Percentiles rank a stretch among this genome's conserved stretches.
These are phyloP conservation scores for Phalera bucephala DNA, from an alignment of 2,888 invertebrate species.

Conservation along the genomic window DNA sequence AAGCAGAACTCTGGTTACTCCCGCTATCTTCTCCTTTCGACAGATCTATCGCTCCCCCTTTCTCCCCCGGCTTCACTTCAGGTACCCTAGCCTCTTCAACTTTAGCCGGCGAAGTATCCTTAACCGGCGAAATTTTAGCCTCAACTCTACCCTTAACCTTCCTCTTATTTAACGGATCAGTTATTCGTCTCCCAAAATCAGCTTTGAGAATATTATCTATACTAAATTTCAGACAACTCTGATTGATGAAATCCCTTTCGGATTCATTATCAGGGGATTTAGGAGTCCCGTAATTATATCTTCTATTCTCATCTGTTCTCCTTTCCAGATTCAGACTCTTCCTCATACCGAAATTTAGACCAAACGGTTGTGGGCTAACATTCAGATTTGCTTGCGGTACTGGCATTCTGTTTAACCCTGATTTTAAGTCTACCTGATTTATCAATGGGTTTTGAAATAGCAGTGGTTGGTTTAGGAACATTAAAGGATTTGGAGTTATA, in stretches of 20 bases:
- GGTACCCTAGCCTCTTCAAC: slow-evolving; percentile 66
- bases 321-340: slow-evolving; percentile 51
- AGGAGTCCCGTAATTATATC: slow-evolving; percentile 48
- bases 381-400: slow-evolving; percentile 55
- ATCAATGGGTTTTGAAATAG: slow-evolving; percentile 69
- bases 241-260: slow-evolving; percentile 73
- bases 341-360: slow-evolving; percentile 58
- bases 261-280: slow-evolving; percentile 69
- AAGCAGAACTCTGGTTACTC: slow-evolving; percentile 67
- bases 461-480: slow-evolving; percentile 76
- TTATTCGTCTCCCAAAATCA: slow-evolving; percentile 90
- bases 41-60: slow-evolving; percentile 67
- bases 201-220: slow-evolving; percentile 94
- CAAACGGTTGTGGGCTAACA: slow-evolving; percentile 54
- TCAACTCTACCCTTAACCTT: slow-evolving; percentile 70
- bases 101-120: slow-evolving; percentile 53
- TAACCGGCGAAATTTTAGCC: slow-evolving; percentile 53
- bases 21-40: slow-evolving; percentile 73
- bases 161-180: slow-evolving; percentile 86
- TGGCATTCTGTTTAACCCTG: slow-evolving; percentile 53
- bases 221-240: slow-evolving; percentile 88
- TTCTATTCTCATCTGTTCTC: slow-evolving; percentile 61
- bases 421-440: slow-evolving; percentile 65
- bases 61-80: slow-evolving; percentile 64
- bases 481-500: slow-evolving; percentile 73